Conservation (phyloP, 2,888 invertebrate genomes). For the Sussaba pulchella region DNA sequence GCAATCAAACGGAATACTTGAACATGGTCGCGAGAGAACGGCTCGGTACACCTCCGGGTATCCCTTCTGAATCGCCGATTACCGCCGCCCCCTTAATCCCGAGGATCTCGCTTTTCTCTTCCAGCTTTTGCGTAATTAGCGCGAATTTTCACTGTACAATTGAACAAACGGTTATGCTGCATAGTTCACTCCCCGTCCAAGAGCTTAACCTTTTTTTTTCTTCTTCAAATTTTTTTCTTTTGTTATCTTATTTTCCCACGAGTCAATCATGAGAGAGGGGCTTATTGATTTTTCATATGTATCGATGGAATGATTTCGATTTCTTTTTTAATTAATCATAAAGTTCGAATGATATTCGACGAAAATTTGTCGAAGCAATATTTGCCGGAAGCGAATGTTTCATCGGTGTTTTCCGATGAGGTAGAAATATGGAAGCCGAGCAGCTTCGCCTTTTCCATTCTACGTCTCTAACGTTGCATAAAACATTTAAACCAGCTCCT, state of each 20-base stretch:
- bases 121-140: constrained; percentile 63
- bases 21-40: constrained; percentile 60
- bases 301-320: constrained; percentile 7
- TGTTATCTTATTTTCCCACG: too few species aligned
- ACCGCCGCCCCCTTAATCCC: constrained; percentile 65
- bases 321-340: neutral
- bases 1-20: constrained; percentile 76
- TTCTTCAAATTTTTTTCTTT: neutral
- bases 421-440: constrained; percentile 38
- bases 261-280: constrained; percentile 6
- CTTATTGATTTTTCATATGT: neutral
- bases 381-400: constrained; percentile 16
- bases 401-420: constrained; percentile 24
- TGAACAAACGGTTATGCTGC: constrained; percentile 6
- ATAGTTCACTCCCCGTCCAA: too few species aligned
- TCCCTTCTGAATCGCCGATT: constrained; percentile 68
- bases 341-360: neutral
- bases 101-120: constrained; percentile 50
- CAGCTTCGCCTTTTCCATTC: constrained; percentile 62
- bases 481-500: constrained; percentile 76
- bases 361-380: neutral
- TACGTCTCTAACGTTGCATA: constrained; percentile 70
- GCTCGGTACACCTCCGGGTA: neutral
- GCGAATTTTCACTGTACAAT: constrained; percentile 59
- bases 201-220: constrained; percentile 14